Conservation (phyloP, 2,888 invertebrate species). For the Phortica magna region DNA sequence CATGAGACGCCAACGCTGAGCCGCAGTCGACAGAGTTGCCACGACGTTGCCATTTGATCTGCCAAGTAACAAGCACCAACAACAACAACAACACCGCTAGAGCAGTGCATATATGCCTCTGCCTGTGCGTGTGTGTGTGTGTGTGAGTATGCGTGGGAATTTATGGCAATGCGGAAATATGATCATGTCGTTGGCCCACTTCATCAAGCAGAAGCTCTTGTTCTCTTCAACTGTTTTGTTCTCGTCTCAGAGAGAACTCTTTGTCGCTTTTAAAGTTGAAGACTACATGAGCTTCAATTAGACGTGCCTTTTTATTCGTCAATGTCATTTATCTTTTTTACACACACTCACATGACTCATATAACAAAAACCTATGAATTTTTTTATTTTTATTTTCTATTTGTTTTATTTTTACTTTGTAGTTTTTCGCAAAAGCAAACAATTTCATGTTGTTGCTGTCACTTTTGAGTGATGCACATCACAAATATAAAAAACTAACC, state of each 20-base stretch:
- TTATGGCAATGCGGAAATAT: constrained; percentile 18
- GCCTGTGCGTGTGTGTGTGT: neutral
- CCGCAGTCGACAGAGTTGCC: neutral
- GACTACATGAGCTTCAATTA: too few species aligned
- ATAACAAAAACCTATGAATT: too few species aligned
- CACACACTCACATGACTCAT: too few species aligned
- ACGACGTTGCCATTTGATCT: constrained; percentile 23
- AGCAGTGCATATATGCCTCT: neutral
- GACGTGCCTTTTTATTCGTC: too few species aligned
- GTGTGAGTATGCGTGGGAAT: constrained; percentile 16
- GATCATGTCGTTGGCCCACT: constrained; percentile 18
- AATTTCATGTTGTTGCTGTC: constrained; percentile 3
- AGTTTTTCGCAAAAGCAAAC: neutral
- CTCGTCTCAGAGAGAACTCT: too few species aligned
- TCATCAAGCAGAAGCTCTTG: neutral
- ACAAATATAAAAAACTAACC: constrained; percentile 2
- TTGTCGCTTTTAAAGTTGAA: neutral
- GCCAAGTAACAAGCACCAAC: neutral
- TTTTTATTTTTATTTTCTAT: neutral
- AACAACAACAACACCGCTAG: neutral
- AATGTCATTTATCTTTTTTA: too few species aligned
- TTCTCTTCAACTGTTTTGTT: neutral
- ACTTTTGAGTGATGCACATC: neutral
- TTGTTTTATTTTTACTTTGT: neutral
- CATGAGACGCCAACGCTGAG: constrained; percentile 13